Evolutionary conservation across 1,140 invertebrate genomes (phyloP).

Genomic region (Cydia strobilella): DNA sequence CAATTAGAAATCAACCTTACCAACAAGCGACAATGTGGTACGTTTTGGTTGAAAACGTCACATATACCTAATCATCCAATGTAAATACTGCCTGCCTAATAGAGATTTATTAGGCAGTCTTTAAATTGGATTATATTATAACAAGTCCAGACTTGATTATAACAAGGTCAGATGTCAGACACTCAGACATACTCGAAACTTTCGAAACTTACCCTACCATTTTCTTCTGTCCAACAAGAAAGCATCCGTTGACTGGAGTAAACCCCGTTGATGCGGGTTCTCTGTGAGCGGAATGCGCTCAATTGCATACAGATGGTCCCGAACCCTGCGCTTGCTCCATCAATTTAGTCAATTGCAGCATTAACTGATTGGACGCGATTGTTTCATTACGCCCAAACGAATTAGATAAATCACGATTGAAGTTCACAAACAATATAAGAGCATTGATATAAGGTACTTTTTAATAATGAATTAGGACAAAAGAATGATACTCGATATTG

Average conservation of each 20-base stretch:
- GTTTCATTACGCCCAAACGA: conserved; percentile 9
- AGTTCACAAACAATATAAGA: neutral
- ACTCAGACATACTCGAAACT: too few species aligned
- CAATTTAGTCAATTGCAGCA: conserved; percentile 21
- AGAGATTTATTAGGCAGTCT: too few species aligned
- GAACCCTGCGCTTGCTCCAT: conserved; percentile 12
- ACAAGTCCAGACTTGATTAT: too few species aligned
- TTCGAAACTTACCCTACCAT: too few species aligned
- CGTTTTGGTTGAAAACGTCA: too few species aligned
- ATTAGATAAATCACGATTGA: conserved; percentile 10
- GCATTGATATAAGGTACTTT: neutral
- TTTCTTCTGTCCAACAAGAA: neutral
- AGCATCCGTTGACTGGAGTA: conserved; percentile 2
- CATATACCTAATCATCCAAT: too few species aligned
- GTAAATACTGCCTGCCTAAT: too few species aligned
- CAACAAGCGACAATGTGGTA: too few species aligned
- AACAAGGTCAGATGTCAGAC: too few species aligned
- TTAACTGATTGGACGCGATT: conserved; percentile 21
- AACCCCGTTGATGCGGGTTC: neutral
- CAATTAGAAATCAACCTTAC: too few species aligned
- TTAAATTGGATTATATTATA: too few species aligned
- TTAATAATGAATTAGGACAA: neutral
- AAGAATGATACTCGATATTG: too few species aligned
- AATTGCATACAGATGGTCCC: conserved; percentile 44
- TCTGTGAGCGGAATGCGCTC: conserved; percentile 41